phyloP scores from a whole-genome alignment of 2,888 invertebrate species.

The Drosophila dives region DNA sequence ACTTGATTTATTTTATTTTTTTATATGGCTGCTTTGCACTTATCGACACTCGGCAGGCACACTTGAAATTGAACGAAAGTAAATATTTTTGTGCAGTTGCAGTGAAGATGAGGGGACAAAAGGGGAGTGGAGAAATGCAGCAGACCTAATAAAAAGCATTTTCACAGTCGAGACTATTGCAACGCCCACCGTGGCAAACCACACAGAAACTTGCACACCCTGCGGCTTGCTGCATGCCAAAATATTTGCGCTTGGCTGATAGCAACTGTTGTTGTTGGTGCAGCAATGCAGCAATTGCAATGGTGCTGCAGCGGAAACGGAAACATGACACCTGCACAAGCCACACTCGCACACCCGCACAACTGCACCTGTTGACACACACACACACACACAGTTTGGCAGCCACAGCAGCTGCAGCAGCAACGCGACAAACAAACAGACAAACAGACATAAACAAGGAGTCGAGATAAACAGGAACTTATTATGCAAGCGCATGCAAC shows the following conservation, averaged over 20 bases:
- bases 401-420: conserved; percentile 6
- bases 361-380: conserved; percentile 6
- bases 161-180: conserved; percentile 16
- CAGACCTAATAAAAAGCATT: conserved; percentile 52
- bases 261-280: conserved; percentile 26
- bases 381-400: neutral
- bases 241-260: conserved; percentile 70
- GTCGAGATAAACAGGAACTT: conserved; percentile 76
- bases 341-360: conserved; percentile 31
- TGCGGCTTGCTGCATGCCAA: conserved; percentile 49
- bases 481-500: conserved; percentile 74
- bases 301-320: conserved; percentile 70
- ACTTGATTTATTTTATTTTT: neutral
- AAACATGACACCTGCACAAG: conserved; percentile 74
- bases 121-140: conserved; percentile 3
- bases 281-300: conserved; percentile 20
- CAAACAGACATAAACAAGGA: conserved; percentile 63
- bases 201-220: conserved; percentile 15
- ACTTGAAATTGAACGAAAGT: conserved; percentile 62
- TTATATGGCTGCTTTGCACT: conserved; percentile 42
- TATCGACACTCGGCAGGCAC: conserved; percentile 57
- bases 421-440: conserved; percentile 33
- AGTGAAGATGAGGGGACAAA: conserved; percentile 21
- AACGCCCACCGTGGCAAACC: conserved; percentile 5
- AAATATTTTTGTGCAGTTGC: conserved; percentile 62